Evolutionary conservation across 2,888 invertebrate genomes (phyloP).

Genomic region (Scaptomyza cyrtandrae): DNA sequence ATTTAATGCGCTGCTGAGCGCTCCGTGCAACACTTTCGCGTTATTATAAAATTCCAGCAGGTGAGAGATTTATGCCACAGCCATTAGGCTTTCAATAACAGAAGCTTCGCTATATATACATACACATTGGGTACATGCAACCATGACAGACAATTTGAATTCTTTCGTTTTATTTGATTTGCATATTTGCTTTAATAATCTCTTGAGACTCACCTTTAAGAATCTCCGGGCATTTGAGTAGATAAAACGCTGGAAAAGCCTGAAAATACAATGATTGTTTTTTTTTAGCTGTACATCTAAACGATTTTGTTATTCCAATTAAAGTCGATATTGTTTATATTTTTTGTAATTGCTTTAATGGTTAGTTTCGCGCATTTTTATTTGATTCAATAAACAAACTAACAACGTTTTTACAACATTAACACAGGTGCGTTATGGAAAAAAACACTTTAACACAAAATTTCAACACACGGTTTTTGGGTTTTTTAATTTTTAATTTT

Average conservation of each 20-base stretch:
- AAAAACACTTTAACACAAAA: slow-evolving; percentile 15
- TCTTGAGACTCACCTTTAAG: slow-evolving; percentile 49
- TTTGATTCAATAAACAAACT: slow-evolving; percentile 57
- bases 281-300: slow-evolving; percentile 27
- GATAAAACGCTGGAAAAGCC: slow-evolving; percentile 41
- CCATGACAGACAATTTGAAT: slow-evolving; percentile 18
- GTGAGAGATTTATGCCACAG: slow-evolving; percentile 70
- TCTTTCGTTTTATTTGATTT: slow-evolving; percentile 36
- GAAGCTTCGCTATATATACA: slow-evolving; percentile 4
- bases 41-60: slow-evolving; percentile 75
- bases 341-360: slow-evolving; percentile 70
- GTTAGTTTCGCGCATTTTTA: slow-evolving; percentile 58
- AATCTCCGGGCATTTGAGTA: slow-evolving; percentile 38
- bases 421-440: slow-evolving; percentile 1
- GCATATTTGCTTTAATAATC: slow-evolving; percentile 32
- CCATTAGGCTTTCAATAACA: slow-evolving; percentile 58
- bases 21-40: slow-evolving; percentile 65
- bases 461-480: background rate
- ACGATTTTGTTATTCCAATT: slow-evolving; percentile 21
- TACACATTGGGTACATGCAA: background rate
- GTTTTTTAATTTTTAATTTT: slow-evolving; percentile 4
- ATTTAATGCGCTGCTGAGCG: slow-evolving; percentile 64
- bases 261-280: slow-evolving; percentile 47
- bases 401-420: slow-evolving; percentile 35
- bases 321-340: slow-evolving; percentile 58